Evolutionary conservation across 2,888 invertebrate genomes (phyloP).

Genomic region (Silvanus unidentatus): DNA sequence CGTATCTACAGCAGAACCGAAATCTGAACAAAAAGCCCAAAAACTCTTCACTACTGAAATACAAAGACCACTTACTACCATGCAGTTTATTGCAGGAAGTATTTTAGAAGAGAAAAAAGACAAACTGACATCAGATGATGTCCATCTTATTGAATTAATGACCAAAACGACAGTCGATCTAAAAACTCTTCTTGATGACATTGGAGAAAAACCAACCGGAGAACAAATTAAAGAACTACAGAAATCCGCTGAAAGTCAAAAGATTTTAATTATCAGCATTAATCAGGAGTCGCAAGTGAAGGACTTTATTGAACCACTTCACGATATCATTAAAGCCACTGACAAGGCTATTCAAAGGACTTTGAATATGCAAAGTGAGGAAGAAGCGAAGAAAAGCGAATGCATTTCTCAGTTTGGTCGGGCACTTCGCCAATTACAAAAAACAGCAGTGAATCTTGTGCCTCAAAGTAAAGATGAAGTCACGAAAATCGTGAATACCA

Average conservation of each 20-base stretch:
- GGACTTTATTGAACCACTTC: constrained; percentile 42
- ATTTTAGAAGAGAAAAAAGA: constrained; percentile 37
- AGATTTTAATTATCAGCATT: constrained; percentile 34
- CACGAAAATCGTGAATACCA: neutral
- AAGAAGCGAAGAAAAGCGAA: constrained; percentile 12
- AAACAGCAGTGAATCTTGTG: neutral
- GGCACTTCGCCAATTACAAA: neutral
- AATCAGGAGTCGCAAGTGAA: constrained; percentile 43
- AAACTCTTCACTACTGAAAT: constrained; percentile 34
- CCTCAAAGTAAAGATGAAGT: neutral
- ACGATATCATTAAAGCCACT: constrained; percentile 36
- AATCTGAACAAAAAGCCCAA: constrained; percentile 28
- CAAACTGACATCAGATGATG: constrained; percentile 35
- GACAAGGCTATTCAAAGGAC: constrained; percentile 35
- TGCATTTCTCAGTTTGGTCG: neutral
- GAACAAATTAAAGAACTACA: constrained; percentile 20
- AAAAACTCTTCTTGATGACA: constrained; percentile 26
- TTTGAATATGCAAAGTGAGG: constrained; percentile 23
- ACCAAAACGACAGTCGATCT: constrained; percentile 34
- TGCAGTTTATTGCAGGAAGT: constrained; percentile 39
- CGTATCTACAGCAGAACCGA: constrained; percentile 25
- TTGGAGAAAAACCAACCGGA: constrained; percentile 14
- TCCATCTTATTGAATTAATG: constrained; percentile 34
- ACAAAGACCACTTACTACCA: constrained; percentile 38
- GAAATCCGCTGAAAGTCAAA: constrained; percentile 22